These are phyloP conservation scores for Tribolium madens DNA, from an alignment of 1,140 invertebrate species.

Conservation along the genomic window DNA sequence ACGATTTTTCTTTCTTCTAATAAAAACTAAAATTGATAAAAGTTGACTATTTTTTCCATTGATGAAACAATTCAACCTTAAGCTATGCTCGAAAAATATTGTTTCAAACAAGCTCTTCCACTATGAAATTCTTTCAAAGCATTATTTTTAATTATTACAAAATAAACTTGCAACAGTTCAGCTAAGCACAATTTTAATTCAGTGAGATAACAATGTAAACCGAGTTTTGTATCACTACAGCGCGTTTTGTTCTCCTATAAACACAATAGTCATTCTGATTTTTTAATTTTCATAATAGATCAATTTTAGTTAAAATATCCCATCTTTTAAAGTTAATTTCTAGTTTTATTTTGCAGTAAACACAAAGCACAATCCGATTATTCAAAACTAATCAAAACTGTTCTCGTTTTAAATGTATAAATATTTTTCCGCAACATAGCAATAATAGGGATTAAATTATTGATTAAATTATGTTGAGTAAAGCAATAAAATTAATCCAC, in stretches of 20 bases:
- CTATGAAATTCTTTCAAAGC: not conserved
- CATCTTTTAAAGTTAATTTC: not conserved
- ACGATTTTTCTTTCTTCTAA: too few relatives aligned
- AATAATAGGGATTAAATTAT: conserved; percentile 8
- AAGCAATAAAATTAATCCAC: conserved; percentile 12
- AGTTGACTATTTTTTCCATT: too few relatives aligned
- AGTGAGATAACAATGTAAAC: conserved; percentile 25
- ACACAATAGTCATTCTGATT: conserved; percentile 2
- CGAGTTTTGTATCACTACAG: not conserved
- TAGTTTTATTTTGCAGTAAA: not conserved
- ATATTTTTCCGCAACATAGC: not conserved
- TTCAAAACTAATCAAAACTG: not conserved
- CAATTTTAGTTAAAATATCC: not conserved
- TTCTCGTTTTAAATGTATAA: not conserved
- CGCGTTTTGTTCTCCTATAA: conserved; percentile 17
- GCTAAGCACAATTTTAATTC: conserved; percentile 21
- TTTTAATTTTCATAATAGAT: conserved; percentile 12
- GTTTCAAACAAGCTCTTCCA: not conserved
- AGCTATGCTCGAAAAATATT: too few relatives aligned
- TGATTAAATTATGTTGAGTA: too few relatives aligned
- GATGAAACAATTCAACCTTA: too few relatives aligned
- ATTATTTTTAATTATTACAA: conserved; percentile 19
- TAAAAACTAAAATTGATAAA: too few relatives aligned
- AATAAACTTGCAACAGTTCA: conserved; percentile 20
- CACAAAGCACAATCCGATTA: not conserved